These are phyloP conservation scores for Orchesella flavescens DNA, from an alignment of 2,888 invertebrate genomes.

Conservation along the genomic window DNA sequence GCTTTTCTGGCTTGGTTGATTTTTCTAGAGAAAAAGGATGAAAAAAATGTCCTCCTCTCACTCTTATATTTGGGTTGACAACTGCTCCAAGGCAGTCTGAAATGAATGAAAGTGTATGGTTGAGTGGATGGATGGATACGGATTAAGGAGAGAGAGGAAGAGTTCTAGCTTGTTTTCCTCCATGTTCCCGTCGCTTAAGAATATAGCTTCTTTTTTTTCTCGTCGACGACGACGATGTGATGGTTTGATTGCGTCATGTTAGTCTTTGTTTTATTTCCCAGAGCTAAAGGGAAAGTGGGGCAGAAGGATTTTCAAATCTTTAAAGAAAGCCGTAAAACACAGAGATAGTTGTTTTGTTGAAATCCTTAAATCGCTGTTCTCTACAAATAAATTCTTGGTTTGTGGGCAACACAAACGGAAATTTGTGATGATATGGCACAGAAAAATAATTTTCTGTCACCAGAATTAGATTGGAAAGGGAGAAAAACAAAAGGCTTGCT, in stretches of 20 bases:
- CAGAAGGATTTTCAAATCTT: neutral
- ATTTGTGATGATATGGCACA: too few species aligned
- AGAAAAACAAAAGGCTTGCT: too few species aligned
- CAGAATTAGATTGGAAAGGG: too few species aligned
- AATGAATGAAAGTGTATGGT: conserved; percentile 1
- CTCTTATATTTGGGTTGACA: conserved; percentile 1
- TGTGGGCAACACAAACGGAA: too few species aligned
- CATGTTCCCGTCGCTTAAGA: neutral
- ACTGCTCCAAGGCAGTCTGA: neutral
- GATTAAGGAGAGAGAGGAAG: neutral
- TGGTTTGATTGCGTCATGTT: neutral
- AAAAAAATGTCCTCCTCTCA: neutral
- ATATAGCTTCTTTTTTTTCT: neutral
- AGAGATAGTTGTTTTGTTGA: too few species aligned
- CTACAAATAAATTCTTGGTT: too few species aligned
- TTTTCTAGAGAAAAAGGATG: neutral
- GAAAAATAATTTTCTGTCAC: too few species aligned
- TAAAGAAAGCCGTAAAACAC: too few species aligned
- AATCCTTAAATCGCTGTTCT: too few species aligned
- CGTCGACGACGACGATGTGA: neutral
- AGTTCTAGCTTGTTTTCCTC: neutral
- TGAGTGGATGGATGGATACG: conserved; percentile 7
- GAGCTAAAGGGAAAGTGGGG: neutral
- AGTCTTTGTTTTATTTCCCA: neutral
- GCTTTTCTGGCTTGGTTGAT: neutral